phyloP scores from a whole-genome alignment of 1,140 invertebrate species.

The Dryas iulia region DNA sequence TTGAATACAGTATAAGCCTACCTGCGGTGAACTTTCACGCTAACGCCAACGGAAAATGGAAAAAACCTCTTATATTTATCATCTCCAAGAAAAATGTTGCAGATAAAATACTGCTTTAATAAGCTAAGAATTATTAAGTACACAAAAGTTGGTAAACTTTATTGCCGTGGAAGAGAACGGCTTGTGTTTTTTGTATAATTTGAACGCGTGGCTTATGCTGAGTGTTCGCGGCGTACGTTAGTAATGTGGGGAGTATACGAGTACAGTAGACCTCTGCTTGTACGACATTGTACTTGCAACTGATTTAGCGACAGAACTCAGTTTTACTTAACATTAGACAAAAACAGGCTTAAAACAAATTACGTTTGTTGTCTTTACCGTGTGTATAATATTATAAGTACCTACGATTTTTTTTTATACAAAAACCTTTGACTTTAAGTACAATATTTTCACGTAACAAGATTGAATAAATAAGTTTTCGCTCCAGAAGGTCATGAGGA shows the following conservation, averaged over 20 bases:
- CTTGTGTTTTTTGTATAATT: constrained; percentile 9
- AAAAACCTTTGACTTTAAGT: too few species aligned
- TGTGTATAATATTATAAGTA: too few species aligned
- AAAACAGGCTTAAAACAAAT: neutral
- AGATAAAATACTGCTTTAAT: neutral
- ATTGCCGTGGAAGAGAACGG: neutral
- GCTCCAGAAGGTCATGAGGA: too few species aligned
- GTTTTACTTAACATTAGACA: too few species aligned
- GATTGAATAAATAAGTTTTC: too few species aligned
- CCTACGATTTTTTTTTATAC: too few species aligned
- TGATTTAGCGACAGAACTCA: too few species aligned
- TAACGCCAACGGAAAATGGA: neutral
- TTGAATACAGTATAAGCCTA: neutral
- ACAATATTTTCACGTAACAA: too few species aligned
- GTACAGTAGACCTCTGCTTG: too few species aligned
- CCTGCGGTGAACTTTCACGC: neutral
- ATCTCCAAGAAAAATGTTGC: constrained; percentile 1
- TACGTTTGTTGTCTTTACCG: too few species aligned
- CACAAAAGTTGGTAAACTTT: neutral
- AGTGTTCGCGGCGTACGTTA: neutral
- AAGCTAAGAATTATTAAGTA: neutral
- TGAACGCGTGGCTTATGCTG: neutral
- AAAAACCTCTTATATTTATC: neutral
- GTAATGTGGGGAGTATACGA: neutral
- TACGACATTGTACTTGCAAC: too few species aligned